These are phyloP conservation scores for Brachyopa scutellaris DNA, from an alignment of 2,888 invertebrate genomes.

Conservation along the genomic window DNA sequence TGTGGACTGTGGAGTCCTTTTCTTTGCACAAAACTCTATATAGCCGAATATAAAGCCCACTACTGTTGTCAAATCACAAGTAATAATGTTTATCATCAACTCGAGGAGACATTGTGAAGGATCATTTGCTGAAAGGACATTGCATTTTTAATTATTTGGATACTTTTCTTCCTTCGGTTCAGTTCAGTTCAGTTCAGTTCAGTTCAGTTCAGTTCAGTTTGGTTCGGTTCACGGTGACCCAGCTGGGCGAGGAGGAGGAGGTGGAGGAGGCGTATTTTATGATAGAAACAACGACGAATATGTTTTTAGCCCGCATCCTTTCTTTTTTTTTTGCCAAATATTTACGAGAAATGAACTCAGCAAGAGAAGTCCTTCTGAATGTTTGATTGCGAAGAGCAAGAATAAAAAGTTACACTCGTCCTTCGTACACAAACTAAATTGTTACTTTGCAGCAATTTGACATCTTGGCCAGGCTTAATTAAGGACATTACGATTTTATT, in stretches of 20 bases:
- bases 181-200: too few species aligned
- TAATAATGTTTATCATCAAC: slow-evolving; percentile 72
- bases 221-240: too few species aligned
- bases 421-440: slow-evolving; percentile 53
- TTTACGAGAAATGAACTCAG: slow-evolving; percentile 50
- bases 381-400: slow-evolving; percentile 43
- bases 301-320: slow-evolving; percentile 16
- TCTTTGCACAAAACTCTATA: slow-evolving; percentile 50
- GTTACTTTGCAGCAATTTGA: slow-evolving; percentile 32
- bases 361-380: slow-evolving; percentile 42
- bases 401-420: slow-evolving; percentile 30
- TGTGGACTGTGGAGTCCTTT: too few species aligned
- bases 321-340: slow-evolving; percentile 4
- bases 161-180: slow-evolving; percentile 41
- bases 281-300: slow-evolving; percentile 14
- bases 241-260: too few species aligned
- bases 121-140: slow-evolving; percentile 67
- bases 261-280: slow-evolving; percentile 24
- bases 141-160: slow-evolving; percentile 70
- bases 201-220: too few species aligned
- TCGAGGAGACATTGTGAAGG: slow-evolving; percentile 67
- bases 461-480: slow-evolving; percentile 40
- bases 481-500: slow-evolving; percentile 27
- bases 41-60: slow-evolving; percentile 49
- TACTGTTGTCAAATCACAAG: slow-evolving; percentile 67